Evolutionary conservation across 2,113 vertebrate species (phyloP), one percentile per base, ranked within the genome.

Genomic region (Zootoca vivipara): DNA sequence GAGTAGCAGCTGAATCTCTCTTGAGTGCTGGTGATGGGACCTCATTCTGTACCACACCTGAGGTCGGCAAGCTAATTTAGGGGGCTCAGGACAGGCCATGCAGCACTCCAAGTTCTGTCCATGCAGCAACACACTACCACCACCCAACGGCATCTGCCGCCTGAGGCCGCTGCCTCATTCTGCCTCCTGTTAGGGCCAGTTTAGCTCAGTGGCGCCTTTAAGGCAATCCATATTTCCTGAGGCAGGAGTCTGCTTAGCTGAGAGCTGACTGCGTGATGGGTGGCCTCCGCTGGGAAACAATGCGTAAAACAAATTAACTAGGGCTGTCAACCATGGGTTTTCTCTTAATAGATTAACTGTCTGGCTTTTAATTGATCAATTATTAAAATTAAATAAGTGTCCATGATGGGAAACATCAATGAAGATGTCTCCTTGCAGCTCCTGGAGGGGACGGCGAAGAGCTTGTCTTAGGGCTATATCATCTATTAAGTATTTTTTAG

Each of bases 281-380:
- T 62, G 9, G 56, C 81, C 81, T 35, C 64, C 5, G 80, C 58
- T 22, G 26, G n/a, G 24, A 13, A 82, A 42, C 81, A 67, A 40
- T 16, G 30, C n/a, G 81, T 40, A 30, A 69, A 42, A 67, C 38
- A 30, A 82, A 67, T 82, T 69, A 82, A 42, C 81, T 42, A 40
- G 15, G 40, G 62, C 56, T 40, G 38, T 82, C 62, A 82, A 30
- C 13, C 38, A 78, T 2, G 30, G 69, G 26, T 67, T 26, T 82
- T 69, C 15, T 82, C 69, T 40, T 42, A 16, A 56, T 82, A 42
- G 64, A 42, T 82, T 42, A 82, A 28, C 62, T 42, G 62, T 26
- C 81, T 82, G 35, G 64, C 80, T 82, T 82, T 82, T 82, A 82
- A 82, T 81, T 81, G 56, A 81, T 62, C 78, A 81, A 81, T 67